Conservation (phyloP, 2,797 vertebrate species). For the Peromyscus aztecus region DNA sequence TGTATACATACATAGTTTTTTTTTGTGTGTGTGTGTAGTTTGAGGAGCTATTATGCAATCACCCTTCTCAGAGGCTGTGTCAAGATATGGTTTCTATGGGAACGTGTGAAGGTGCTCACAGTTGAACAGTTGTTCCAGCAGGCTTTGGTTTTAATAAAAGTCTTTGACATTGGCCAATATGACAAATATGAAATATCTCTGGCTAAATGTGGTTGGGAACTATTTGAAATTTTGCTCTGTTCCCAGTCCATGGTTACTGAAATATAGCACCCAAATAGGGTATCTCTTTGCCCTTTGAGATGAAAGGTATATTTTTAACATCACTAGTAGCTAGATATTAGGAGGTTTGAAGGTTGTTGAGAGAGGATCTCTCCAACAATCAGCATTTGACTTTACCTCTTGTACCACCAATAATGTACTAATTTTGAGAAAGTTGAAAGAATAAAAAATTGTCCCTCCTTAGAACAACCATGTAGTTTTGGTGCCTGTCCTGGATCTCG, state of each 20-base stretch:
- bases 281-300: background rate
- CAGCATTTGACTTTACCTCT: background rate
- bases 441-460: background rate
- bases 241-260: background rate
- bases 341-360: background rate
- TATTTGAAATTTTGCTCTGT: background rate
- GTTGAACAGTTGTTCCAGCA: background rate
- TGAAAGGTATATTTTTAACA: background rate
- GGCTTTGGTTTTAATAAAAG: background rate
- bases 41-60: background rate
- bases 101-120: too few relatives aligned
- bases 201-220: background rate
- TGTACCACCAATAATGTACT: background rate
- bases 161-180: background rate
- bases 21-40: too few relatives aligned
- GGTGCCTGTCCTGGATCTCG: too few relatives aligned
- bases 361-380: background rate
- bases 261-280: background rate
- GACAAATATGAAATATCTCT: background rate
- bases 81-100: background rate
- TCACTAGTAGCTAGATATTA: background rate
- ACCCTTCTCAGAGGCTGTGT: background rate
- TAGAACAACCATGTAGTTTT: background rate
- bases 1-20: background rate
- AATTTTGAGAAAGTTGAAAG: background rate